Evolutionary conservation across 2,888 invertebrate genomes (phyloP), one percentile per base, ranked within the genome.

Genomic region (Amphipyra berbera): DNA sequence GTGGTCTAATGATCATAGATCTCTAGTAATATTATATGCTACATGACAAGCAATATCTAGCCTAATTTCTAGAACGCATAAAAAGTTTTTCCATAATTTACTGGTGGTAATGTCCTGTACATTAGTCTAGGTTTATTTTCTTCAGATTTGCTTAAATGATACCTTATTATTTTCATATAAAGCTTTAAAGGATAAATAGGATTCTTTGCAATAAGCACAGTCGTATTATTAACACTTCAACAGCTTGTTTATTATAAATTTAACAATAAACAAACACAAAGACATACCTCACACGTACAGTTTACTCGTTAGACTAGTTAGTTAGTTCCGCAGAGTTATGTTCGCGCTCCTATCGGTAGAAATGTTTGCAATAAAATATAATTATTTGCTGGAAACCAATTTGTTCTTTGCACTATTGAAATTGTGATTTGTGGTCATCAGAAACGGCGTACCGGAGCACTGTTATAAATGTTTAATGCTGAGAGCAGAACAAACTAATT

Each of bases 301-400:
- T 67, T 75, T 64, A 79, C 86, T 82, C 74, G 90, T 86, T 82
- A 78, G 80, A 88, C 91, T 81, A 89, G 90, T 91, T 91, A 89
- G 89, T 88, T 87, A 88, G 79, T 77, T 76, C 79, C 65, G 71
- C 72, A 86, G 88, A 93, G 88, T 92, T 92, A 92, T 91, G 90
- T 86, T 82, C 85, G 67, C 75, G 73, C 78, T 84, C 86, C 85
- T 93, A 93, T 93, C 94, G 81, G 73, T 81, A 79, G 86, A 84
- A 82, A 82, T 82, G 78, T 76, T 70, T 77, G 84, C 91, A 86
- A 91, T 93, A 93, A 93, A 93, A 92, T 89, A 93, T 92, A 91
- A 92, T 93, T 92, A 90, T 93, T 93, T 90, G 90, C 86, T 84
- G 85, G 86, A 87, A 91, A 90, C 89, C 91, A 93, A 93, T 94